Percentiles rank a stretch among this genome's conserved stretches.
Conservation (phyloP, 2,888 invertebrate genomes). For the Drosophila phalerata region DNA sequence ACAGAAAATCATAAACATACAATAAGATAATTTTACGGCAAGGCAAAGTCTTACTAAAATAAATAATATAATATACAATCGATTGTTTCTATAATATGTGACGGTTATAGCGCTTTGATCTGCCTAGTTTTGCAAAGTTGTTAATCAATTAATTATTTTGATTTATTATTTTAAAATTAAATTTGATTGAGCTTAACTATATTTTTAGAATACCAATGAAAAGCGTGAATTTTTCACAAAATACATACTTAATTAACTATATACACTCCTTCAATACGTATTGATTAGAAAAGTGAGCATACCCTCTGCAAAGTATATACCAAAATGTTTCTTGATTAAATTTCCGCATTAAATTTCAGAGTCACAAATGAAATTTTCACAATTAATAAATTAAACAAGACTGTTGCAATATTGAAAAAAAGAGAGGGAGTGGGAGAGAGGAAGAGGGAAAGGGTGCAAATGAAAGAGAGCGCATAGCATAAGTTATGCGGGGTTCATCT, state of each 20-base stretch:
- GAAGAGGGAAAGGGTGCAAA: not conserved
- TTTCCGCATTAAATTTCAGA: constrained; percentile 3
- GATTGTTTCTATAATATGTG: too few relatives aligned
- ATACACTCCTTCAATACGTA: not conserved
- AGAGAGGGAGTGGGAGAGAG: not conserved
- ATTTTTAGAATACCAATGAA: too few relatives aligned
- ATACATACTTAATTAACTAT: not conserved
- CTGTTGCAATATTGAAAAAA: not conserved
- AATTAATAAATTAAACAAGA: not conserved
- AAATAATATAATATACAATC: too few relatives aligned
- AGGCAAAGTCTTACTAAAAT: too few relatives aligned
- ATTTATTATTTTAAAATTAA: too few relatives aligned
- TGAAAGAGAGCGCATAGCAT: not conserved
- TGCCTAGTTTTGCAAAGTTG: too few relatives aligned
- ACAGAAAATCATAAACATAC: too few relatives aligned
- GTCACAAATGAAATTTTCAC: constrained; percentile 6
- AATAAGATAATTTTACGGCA: too few relatives aligned
- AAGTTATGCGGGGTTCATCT: not conserved
- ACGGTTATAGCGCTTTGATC: too few relatives aligned
- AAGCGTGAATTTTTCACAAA: not conserved
- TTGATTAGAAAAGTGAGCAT: not conserved
- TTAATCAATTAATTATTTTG: too few relatives aligned
- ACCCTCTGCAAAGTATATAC: not conserved
- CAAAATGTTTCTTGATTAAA: constrained; percentile 7
- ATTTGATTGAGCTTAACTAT: too few relatives aligned